A percentile compares a stretch with the other conserved stretches of the same genome.
These are phyloP conservation scores for Anas georgica DNA, from an alignment of 2,797 vertebrate genomes.

Conservation along the genomic window DNA sequence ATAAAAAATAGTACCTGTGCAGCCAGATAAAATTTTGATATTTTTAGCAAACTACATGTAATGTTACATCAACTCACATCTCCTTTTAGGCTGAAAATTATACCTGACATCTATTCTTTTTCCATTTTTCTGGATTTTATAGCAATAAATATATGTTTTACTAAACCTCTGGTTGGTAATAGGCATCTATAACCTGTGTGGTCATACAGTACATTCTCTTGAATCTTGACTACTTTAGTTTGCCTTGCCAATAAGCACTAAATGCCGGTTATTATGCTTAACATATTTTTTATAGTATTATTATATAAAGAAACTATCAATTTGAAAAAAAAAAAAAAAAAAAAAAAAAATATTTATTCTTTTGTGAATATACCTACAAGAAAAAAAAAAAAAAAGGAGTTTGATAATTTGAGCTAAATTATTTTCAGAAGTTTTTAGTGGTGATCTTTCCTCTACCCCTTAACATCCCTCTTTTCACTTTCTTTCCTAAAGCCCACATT, in stretches of 20 bases:
- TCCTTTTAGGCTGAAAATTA: neutral
- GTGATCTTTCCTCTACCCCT: neutral
- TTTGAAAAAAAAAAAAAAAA: neutral
- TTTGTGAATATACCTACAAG: neutral
- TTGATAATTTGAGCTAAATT: neutral
- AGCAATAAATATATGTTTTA: neutral
- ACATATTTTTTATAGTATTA: neutral
- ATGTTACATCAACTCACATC: neutral
- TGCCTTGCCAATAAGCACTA: neutral
- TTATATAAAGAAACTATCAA: neutral
- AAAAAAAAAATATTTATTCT: neutral
- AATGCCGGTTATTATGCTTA: neutral
- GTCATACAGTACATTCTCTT: neutral
- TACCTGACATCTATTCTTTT: neutral
- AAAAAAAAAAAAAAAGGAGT: neutral
- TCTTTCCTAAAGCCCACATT: constrained; percentile 8
- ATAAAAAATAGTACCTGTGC: neutral
- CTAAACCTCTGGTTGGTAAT: neutral
- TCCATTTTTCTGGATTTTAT: neutral
- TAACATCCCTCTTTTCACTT: constrained; percentile 17
- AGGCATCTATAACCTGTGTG: neutral
- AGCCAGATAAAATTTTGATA: neutral
- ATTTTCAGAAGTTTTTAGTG: neutral
- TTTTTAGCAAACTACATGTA: neutral
- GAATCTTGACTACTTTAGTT: neutral